These are phyloP conservation scores for Odontesthes bonariensis DNA, from an alignment of 2,113 vertebrate genomes.

Conservation along the genomic window DNA sequence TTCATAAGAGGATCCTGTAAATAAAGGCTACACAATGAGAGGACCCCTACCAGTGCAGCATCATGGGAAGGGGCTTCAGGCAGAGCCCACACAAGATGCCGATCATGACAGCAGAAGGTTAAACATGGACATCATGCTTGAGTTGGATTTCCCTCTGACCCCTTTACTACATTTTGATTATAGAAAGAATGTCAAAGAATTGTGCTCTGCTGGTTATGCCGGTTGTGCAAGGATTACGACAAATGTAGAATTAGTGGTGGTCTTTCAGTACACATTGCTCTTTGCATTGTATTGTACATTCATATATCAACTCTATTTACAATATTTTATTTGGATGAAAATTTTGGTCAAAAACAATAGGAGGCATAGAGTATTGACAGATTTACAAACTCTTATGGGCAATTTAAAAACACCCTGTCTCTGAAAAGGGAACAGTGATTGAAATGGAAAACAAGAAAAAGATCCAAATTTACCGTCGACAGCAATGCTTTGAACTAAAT, in stretches of 20 bases:
- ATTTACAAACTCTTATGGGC: not conserved
- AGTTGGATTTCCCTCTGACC: constrained; percentile 46
- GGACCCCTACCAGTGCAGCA: constrained; percentile 68
- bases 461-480: not conserved
- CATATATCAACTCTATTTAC: not conserved
- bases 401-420: not conserved
- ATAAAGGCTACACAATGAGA: constrained; percentile 67
- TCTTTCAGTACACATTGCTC: too few species aligned
- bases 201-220: not conserved
- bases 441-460: not conserved
- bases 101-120: constrained; percentile 60
- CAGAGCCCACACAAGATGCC: constrained; percentile 79
- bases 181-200: constrained; percentile 15
- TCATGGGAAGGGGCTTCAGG: constrained; percentile 77
- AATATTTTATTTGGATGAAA: not conserved
- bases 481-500: constrained; percentile 10
- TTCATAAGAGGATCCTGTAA: constrained; percentile 73
- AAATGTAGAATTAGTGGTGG: too few species aligned
- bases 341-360: not conserved
- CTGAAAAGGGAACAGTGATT: not conserved
- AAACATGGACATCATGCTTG: constrained; percentile 63
- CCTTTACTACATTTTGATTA: constrained; percentile 41
- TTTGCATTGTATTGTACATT: too few species aligned
- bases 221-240: not conserved
- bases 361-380: not conserved